Evolutionary conservation across 2,797 vertebrate species (phyloP), one percentile per base, ranked within the genome.

Genomic region (Pseudomugil tenellus): DNA sequence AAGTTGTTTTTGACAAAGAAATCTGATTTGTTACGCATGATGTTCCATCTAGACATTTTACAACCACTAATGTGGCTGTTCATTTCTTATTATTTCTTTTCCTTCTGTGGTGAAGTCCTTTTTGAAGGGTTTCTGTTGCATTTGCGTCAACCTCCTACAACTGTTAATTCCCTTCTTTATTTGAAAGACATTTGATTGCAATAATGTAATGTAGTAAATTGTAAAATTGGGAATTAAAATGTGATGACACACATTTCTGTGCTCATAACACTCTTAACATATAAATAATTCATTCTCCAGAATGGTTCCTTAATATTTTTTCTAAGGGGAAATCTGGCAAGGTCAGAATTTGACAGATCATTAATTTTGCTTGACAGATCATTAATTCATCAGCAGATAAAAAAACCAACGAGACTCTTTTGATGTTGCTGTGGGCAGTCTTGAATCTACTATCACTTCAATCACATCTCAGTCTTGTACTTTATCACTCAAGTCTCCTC

Each of bases 341-440:
- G 74, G 64, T 77, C 70, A 67, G 67, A 56, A n/a, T 46, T n/a
- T 46, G 19, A 46, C 19, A 46, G 41, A 39, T 39, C 37, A 39
- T 39, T 39, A 39, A 65, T 55, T 65, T 51, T 57, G 53, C 46
- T 14, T 6, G 1, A 67, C 26, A 23, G 69, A 71, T 80, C 65
- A 72, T 81, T 83, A 67, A 83, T 75, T 74, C 57, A 59, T 72
- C 53, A 70, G 58, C 63, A 53, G 34, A 41, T 48, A 61, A 48
- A 61, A 79, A 58, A 68, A 70, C 73, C 25, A 35, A 70, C 17
- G 31, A 78, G 66, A 60, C 25, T 57, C 70, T 79, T 39, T 83
- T 77, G 83, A 84, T 80, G 76, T 77, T 66, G 29, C 68, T 57
- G 25, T 34, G 67, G 73, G 74, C 61, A 35, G 52, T 68, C 55